Evolutionary conservation across 2,113 vertebrate genomes (phyloP).

Genomic region (Halcyon senegalensis): DNA sequence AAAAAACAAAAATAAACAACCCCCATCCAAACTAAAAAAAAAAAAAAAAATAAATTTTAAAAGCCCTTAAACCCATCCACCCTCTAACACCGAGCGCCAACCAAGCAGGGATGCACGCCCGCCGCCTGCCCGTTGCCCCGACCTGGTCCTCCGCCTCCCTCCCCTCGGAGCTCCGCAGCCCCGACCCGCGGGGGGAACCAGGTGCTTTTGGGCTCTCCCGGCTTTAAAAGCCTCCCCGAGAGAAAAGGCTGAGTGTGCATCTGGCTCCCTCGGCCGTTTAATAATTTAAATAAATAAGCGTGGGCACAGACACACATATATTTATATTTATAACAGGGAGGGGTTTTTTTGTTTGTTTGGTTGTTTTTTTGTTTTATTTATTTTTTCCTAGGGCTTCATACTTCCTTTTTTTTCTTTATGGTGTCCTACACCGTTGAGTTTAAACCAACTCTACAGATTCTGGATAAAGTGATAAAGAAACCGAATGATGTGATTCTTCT

Average conservation of each 20-base stretch:
- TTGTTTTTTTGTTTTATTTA: not conserved
- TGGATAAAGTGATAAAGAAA: conserved; percentile 18
- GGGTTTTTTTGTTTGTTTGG: not conserved
- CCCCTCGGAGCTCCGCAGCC: not conserved
- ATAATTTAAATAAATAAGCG: conserved; percentile 55
- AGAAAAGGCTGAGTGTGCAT: not conserved
- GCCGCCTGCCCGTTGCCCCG: not conserved
- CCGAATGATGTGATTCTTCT: not conserved
- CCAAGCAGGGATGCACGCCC: not conserved
- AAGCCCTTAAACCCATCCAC: not conserved
- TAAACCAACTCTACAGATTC: not conserved
- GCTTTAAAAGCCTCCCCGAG: not conserved
- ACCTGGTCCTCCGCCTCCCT: not conserved
- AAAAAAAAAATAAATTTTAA: not conserved
- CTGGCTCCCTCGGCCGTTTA: conserved; percentile 37
- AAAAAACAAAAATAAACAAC: not conserved
- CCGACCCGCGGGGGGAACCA: conserved; percentile 11
- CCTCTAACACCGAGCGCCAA: not conserved
- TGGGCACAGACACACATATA: not conserved
- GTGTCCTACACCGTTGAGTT: not conserved
- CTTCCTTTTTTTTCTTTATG: not conserved
- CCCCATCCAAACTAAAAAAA: not conserved
- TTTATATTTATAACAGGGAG: conserved; percentile 7
- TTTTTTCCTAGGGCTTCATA: not conserved
- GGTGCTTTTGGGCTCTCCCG: conserved; percentile 32